phyloP scores from a whole-genome alignment of 2,888 invertebrate species.

The Strigamia transsilvanica region DNA sequence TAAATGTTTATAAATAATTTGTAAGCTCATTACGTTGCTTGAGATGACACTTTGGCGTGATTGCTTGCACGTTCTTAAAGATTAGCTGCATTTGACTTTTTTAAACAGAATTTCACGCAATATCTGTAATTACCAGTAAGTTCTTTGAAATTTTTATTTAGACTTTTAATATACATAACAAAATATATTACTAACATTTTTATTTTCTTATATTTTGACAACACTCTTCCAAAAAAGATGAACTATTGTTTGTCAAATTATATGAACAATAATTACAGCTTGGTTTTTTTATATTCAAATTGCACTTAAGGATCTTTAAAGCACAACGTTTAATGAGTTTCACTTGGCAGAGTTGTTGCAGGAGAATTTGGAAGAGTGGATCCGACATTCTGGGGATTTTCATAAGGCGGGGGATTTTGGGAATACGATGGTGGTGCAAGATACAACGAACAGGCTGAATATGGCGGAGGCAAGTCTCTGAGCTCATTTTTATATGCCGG shows the following conservation, averaged over 20 bases:
- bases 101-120: too few relatives aligned
- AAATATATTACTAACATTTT: not conserved
- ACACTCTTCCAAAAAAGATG: too few relatives aligned
- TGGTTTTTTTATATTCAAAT: not conserved
- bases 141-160: too few relatives aligned
- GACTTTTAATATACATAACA: not conserved
- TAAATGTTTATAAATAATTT: too few relatives aligned
- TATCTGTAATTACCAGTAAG: too few relatives aligned
- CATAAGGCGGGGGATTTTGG: not conserved
- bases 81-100: too few relatives aligned
- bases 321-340: not conserved
- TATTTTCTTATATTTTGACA: not conserved
- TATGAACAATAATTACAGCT: not conserved
- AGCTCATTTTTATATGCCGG: not conserved
- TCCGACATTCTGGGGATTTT: not conserved
- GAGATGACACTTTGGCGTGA: too few relatives aligned
- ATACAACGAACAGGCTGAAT: not conserved
- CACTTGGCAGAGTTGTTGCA: not conserved
- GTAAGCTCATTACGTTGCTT: too few relatives aligned
- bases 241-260: too few relatives aligned
- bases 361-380: not conserved
- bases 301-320: not conserved
- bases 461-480: not conserved
- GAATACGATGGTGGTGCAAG: not conserved
- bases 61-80: too few relatives aligned